Evolutionary conservation across 2,888 invertebrate genomes (phyloP), one percentile per base, ranked within the genome.

Genomic region (Drosophila heteroneura): DNA sequence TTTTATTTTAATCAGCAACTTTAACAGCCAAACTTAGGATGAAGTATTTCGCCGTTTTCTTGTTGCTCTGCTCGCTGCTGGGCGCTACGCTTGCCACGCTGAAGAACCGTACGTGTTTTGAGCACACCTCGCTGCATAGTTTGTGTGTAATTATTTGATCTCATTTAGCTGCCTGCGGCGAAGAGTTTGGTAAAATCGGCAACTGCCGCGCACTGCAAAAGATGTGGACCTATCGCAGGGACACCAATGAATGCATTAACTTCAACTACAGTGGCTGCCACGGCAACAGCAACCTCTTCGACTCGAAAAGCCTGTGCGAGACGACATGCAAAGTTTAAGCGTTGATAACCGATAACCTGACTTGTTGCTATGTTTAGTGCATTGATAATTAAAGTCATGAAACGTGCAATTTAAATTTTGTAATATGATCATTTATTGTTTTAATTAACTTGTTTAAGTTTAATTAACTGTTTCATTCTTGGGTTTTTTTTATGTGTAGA

Each of bases 211-310:
- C 62, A 0, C 12, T 33, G 19, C 12, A 56, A 2, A 2, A 12
- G 1, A 79, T 47, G 33, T 86, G 71, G 74, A 79, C 86, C 1
- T 86, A 86, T 44, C 77, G 76, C 19, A 54, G 47, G 19, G 81
- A 76, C 7, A 70, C 61, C 0, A 86, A 86, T 32, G 74, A 94
- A 92, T 97, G 97, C 92, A 93, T 95, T 33, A 94, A 95, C 26
- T 97, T 98, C 92, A 94, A 94, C 44, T 97, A 96, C 92, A 96
- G 96, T 6, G 96, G 96, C 9, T 96, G 96, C 83, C 92, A 96
- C 26, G 97, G 97, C 30, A 97, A 97, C 89, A 94, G 95, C 76
- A 97, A 97, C 91, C 96, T 96, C 82, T 97, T 97, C 92, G 93
- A 95, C 7, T 94, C 94, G 1, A 92, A 93, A 44, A 94, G 94